Percentiles rank a stretch among this genome's conserved stretches.
Evolutionary conservation across 2,888 invertebrate species (phyloP).

Genomic region (Drosophila gaucha): DNA sequence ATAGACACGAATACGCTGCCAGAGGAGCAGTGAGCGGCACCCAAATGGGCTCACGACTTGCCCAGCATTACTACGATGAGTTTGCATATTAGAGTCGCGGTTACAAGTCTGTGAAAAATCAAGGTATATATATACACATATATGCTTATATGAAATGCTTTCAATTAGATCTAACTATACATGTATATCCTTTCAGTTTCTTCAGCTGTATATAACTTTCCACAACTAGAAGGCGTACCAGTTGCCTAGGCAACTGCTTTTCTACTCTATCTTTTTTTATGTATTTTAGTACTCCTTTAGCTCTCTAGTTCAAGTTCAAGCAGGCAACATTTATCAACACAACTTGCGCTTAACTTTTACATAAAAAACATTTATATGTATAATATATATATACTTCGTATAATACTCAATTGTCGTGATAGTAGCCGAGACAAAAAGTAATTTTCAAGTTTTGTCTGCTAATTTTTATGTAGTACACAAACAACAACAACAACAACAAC

Average conservation of each 20-base stretch:
- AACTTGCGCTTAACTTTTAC: slow-evolving; percentile 30
- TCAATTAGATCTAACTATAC: not conserved
- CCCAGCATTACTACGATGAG: slow-evolving; percentile 83
- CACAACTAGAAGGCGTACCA: slow-evolving; percentile 32
- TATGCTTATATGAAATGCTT: not conserved
- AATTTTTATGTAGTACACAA: slow-evolving; percentile 55
- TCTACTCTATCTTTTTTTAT: slow-evolving; percentile 34
- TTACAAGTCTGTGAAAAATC: slow-evolving; percentile 38
- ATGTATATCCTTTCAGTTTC: slow-evolving; percentile 51
- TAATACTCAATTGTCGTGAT: slow-evolving; percentile 85
- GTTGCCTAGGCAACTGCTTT: slow-evolving; percentile 40
- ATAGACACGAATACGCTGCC: slow-evolving; percentile 78
- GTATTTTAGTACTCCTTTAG: slow-evolving; percentile 52
- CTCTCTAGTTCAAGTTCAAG: slow-evolving; percentile 34
- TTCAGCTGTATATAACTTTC: slow-evolving; percentile 77
- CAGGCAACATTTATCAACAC: slow-evolving; percentile 16
- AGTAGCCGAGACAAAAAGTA: slow-evolving; percentile 73
- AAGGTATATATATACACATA: slow-evolving; percentile 25
- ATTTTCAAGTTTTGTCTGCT: slow-evolving; percentile 68
- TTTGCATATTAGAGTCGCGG: slow-evolving; percentile 76
- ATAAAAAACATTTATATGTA: slow-evolving; percentile 29
- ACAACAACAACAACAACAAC: slow-evolving; percentile 20
- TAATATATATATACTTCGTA: slow-evolving; percentile 55
- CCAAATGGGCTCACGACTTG: slow-evolving; percentile 70
- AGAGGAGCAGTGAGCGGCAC: slow-evolving; percentile 53